These are phyloP conservation scores for Cheilosia soror DNA, from an alignment of 2,888 invertebrate genomes.

Conservation along the genomic window DNA sequence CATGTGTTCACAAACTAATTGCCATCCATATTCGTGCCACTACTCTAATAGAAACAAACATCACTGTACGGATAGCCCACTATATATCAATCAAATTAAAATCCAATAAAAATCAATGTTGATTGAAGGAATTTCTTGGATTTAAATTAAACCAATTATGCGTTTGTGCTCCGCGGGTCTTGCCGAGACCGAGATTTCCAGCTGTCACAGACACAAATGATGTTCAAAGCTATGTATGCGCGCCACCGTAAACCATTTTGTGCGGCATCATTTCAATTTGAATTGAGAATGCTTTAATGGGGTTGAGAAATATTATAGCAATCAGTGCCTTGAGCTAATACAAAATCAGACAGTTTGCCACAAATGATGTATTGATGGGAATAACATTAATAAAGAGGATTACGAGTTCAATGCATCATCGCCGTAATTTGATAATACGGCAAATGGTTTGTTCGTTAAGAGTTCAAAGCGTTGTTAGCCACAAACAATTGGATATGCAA, in stretches of 20 bases:
- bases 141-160: conserved; percentile 68
- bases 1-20: conserved; percentile 36
- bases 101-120: conserved; percentile 68
- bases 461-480: conserved; percentile 26
- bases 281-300: conserved; percentile 27
- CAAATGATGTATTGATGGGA: conserved; percentile 42
- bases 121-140: conserved; percentile 53
- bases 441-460: conserved; percentile 3
- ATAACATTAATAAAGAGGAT: conserved; percentile 21
- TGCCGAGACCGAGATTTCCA: conserved; percentile 37
- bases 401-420: conserved; percentile 49
- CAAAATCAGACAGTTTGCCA: conserved; percentile 16
- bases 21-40: conserved; percentile 4
- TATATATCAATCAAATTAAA: conserved; percentile 71
- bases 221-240: conserved; percentile 13
- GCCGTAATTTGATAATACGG: conserved; percentile 37
- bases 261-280: conserved; percentile 33
- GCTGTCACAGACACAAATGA: conserved; percentile 36
- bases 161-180: conserved; percentile 4
- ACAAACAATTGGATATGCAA: background rate
- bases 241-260: conserved; percentile 19
- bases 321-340: conserved; percentile 19
- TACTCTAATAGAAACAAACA: conserved; percentile 36
- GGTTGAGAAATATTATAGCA: conserved; percentile 24
- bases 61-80: conserved; percentile 29